Evolutionary conservation across 1,140 invertebrate genomes (phyloP), one percentile per base, ranked within the genome.

Genomic region (Zaprionus inermis): DNA sequence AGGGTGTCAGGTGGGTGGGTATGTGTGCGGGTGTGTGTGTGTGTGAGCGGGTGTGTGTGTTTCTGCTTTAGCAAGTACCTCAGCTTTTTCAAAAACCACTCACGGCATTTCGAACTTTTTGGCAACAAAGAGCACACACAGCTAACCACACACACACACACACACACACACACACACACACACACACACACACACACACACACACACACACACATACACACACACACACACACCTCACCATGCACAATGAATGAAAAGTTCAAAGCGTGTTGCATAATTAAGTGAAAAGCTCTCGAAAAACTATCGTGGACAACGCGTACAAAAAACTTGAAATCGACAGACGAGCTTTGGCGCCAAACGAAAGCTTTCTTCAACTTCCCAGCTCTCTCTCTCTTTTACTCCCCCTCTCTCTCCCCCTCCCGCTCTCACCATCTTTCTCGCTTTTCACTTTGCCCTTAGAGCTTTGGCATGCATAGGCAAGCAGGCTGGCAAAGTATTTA

Each of bases 211-310:
- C n/a, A n/a, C n/a, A n/a, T n/a, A n/a, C n/a, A n/a, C 18, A 14
- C 10, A 60, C 18, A 28, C 41, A 6, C 11, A 24, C 18, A 44
- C 6, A 44, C 36, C 18, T 18, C 10, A 60, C 18, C 14, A 30
- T 36, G 54, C 54, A 28, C 36, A 54, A 34, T 60, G 71, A 56
- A 70, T 74, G 49, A 68, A 85, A 85, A 85, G 78, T 85, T 84
- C 51, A 41, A 49, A 32, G 38, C 49, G 12, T 34, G 51, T 84
- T 84, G 81, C 78, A 84, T 84, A 84, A 84, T 84, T 84, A 72
- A 84, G 56, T 72, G 67, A 64, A 55, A 76, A 83, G 81, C 81
- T 83, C 63, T 79, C 4, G 9, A 34, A 18, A 46, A 46, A 68
- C 36, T 49, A 49, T 49, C 44, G 63, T 75, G 57, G 46, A 46